Conservation (phyloP, 2,113 vertebrate genomes). For the Ia io region DNA sequence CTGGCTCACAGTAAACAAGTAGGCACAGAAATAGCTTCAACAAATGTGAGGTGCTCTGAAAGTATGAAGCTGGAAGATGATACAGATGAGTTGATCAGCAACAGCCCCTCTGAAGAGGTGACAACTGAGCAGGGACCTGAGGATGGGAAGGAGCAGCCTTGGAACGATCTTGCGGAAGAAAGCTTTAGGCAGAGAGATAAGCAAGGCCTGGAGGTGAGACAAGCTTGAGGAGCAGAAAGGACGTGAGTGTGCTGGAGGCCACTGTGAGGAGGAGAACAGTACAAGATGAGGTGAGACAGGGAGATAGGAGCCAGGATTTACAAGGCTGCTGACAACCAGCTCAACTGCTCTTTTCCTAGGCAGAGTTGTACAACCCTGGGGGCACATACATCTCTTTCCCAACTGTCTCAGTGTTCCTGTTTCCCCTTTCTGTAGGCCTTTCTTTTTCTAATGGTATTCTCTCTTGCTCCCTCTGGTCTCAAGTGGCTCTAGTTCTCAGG, state of each 20-base stretch:
- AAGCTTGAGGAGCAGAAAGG: neutral
- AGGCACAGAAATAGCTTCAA: neutral
- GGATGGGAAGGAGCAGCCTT: neutral
- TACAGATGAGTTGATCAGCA: neutral
- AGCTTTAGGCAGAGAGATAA: neutral
- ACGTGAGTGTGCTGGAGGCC: neutral
- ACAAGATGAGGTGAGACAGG: neutral
- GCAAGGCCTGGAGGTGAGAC: neutral
- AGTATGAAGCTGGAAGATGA: neutral
- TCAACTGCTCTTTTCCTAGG: neutral
- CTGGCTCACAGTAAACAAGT: neutral
- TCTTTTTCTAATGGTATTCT: neutral
- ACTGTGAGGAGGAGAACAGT: neutral
- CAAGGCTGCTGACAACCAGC: neutral
- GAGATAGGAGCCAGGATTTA: too few species aligned
- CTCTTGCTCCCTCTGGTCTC: neutral
- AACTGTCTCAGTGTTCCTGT: neutral
- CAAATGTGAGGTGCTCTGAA: neutral
- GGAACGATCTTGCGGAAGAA: neutral
- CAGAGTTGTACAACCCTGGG: neutral
- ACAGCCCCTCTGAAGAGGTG: neutral
- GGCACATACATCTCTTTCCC: neutral
- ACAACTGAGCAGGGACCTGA: neutral
- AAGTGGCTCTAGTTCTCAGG: neutral
- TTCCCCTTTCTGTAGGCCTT: neutral